Conservation (phyloP, 2,113 vertebrate genomes). For the Uropsilus gracilis region DNA sequence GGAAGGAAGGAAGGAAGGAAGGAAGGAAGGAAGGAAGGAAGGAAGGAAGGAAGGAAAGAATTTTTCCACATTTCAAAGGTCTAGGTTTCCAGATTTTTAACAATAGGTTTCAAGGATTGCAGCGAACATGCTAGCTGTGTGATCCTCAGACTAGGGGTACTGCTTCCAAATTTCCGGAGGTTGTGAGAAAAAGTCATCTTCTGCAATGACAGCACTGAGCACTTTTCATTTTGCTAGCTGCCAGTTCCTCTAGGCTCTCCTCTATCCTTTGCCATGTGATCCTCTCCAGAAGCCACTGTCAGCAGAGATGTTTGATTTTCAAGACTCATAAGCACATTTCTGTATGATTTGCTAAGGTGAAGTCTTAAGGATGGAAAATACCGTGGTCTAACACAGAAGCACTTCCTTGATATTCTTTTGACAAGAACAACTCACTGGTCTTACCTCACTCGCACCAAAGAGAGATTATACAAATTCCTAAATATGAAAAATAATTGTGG, state of each 20-base stretch:
- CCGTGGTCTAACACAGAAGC: neutral
- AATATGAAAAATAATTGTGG: neutral
- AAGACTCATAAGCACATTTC: neutral
- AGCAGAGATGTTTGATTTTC: neutral
- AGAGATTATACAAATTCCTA: neutral
- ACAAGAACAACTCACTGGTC: neutral
- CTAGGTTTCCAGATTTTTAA: neutral
- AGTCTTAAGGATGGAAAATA: neutral
- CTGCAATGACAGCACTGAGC: neutral
- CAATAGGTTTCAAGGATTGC: neutral
- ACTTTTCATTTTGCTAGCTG: neutral
- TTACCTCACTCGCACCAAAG: neutral
- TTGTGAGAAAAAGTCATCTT: neutral
- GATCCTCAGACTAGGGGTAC: neutral
- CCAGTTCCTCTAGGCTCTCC: fast-evolving
- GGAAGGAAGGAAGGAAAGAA: no score
- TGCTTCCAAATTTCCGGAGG: neutral
- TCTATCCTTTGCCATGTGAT: fast-evolving
- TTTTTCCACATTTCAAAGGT: neutral
- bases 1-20: no score
- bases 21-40: no score
- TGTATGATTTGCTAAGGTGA: neutral
- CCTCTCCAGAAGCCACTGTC: neutral
- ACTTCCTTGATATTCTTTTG: neutral
- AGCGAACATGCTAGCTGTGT: fast-evolving